Conservation (phyloP, 2,888 invertebrate genomes). For the Strigamia maritima region DNA sequence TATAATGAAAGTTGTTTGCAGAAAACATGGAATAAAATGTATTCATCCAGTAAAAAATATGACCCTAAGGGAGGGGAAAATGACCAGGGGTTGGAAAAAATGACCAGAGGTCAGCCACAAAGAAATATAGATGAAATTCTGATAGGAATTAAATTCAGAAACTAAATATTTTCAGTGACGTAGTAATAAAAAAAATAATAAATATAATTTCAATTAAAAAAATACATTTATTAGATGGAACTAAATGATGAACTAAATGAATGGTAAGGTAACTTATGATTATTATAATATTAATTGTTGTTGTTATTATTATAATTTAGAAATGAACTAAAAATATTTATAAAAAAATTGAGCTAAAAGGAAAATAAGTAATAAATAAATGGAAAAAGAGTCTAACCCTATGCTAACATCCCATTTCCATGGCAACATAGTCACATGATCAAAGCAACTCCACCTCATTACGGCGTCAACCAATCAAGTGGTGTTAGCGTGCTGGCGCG, state of each 20-base stretch:
- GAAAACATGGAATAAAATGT: background rate
- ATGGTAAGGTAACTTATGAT: too few species aligned
- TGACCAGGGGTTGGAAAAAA: background rate
- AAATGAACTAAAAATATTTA: background rate
- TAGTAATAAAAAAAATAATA: too few species aligned
- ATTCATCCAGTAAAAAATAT: background rate
- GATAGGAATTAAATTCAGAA: background rate
- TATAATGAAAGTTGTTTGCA: background rate
- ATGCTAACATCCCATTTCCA: background rate
- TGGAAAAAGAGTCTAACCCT: background rate
- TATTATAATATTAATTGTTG: too few species aligned
- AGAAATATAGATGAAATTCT: background rate
- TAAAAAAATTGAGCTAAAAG: background rate
- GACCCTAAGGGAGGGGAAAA: background rate
- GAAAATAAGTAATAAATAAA: background rate
- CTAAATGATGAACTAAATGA: too few species aligned
- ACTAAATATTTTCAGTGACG: too few species aligned
- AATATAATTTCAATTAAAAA: too few species aligned
- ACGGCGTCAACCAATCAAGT: constrained; percentile 19
- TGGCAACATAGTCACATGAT: constrained; percentile 6
- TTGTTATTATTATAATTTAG: too few species aligned
- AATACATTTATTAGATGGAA: too few species aligned
- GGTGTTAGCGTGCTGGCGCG: background rate
- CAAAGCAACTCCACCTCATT: constrained; percentile 23
- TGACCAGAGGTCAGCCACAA: constrained; percentile 4